Conservation (phyloP, 2,797 vertebrate species). For the Sebastes itinus region DNA sequence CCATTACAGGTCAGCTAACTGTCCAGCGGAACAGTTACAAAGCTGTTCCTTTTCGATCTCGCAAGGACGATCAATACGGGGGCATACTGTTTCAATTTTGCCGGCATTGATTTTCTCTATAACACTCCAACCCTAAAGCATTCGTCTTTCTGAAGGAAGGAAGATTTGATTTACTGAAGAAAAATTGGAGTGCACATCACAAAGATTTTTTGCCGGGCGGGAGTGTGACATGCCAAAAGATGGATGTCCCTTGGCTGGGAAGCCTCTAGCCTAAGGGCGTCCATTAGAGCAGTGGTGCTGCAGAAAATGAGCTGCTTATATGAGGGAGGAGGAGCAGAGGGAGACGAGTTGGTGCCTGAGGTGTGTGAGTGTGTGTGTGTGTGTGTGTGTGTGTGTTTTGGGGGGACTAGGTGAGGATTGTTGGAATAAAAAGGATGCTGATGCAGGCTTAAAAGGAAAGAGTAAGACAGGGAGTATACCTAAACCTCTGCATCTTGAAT, state of each 20-base stretch:
- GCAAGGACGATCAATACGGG: slow-evolving; percentile 96
- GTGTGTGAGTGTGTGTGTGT: slow-evolving; percentile 11
- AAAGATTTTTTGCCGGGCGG: slow-evolving; percentile 97
- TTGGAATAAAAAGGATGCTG: slow-evolving; percentile 39
- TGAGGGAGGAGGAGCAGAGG: slow-evolving; percentile 67
- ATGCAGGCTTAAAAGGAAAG: slow-evolving; percentile 74
- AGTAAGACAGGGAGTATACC: slow-evolving; percentile 49
- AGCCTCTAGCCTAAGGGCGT: slow-evolving; percentile 95
- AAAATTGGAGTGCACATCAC: slow-evolving; percentile 99
- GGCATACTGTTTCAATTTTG: slow-evolving; percentile 99
- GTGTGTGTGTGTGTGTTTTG: neutral
- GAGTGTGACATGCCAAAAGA: slow-evolving; percentile 94
- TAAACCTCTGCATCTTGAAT: slow-evolving; percentile 27
- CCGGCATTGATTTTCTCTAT: slow-evolving; percentile 98
- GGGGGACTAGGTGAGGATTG: slow-evolving; percentile 24
- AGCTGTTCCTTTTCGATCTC: slow-evolving; percentile 99
- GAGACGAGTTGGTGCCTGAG: slow-evolving; percentile 38
- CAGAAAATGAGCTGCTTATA: slow-evolving; percentile 89
- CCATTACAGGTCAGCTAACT: slow-evolving; percentile 99
- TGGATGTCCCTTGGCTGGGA: slow-evolving; percentile 97
- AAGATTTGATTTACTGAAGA: slow-evolving; percentile 99
- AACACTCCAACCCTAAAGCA: slow-evolving; percentile 96
- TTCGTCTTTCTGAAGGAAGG: slow-evolving; percentile 99
- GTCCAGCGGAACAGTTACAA: slow-evolving; percentile 99
- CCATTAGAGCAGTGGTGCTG: slow-evolving; percentile 94